A percentile compares a stretch with the other conserved stretches of the same genome.
Conservation (phyloP, 1,140 invertebrate species). For the Helicoverpa zea region DNA sequence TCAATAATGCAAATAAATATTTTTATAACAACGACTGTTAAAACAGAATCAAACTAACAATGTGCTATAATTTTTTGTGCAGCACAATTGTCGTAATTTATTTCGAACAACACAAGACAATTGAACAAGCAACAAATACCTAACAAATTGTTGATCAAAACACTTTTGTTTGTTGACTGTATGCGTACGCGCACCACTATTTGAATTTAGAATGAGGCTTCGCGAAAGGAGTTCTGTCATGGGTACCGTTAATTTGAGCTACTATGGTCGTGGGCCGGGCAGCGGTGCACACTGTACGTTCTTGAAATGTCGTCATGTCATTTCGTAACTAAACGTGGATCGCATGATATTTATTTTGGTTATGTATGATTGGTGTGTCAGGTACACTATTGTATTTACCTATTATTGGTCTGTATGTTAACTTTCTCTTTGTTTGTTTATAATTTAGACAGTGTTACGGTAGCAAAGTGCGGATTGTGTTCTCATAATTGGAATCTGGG, state of each 20-base stretch:
- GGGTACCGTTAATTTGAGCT: constrained; percentile 78
- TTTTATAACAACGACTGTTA: neutral
- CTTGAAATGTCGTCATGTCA: constrained; percentile 41
- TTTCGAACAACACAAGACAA: constrained; percentile 32
- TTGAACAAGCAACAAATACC: constrained; percentile 32
- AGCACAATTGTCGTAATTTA: constrained; percentile 19
- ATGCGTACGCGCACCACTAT: constrained; percentile 66
- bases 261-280: constrained; percentile 66
- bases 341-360: constrained; percentile 5
- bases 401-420: constrained; percentile 9
- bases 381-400: constrained; percentile 5
- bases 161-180: constrained; percentile 63
- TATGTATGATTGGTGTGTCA: neutral
- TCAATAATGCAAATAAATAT: neutral
- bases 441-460: neutral
- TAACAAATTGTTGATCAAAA: constrained; percentile 45
- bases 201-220: constrained; percentile 72
- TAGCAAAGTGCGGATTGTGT: constrained; percentile 9
- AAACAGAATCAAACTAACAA: neutral
- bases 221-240: constrained; percentile 68
- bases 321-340: constrained; percentile 5
- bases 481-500: neutral
- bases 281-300: constrained; percentile 55
- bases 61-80: neutral
- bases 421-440: constrained; percentile 31